Evolutionary conservation across 2,888 invertebrate species (phyloP), one percentile per base, ranked within the genome.

Genomic region (Tinea pellionella): DNA sequence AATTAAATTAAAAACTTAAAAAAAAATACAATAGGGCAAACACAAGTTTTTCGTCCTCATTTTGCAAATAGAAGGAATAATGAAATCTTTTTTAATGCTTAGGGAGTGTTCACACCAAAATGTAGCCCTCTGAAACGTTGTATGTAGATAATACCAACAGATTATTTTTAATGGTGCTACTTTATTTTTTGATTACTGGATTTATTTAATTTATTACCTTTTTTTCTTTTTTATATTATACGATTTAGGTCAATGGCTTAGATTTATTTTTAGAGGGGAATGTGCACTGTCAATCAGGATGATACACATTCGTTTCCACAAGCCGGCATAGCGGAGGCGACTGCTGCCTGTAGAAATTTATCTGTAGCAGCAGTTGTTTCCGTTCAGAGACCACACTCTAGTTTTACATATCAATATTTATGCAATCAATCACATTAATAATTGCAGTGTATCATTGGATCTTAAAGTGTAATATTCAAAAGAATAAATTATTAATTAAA

Each of bases 1-100:
- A 24, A 6, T 24, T 6, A 30, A n/a, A 37, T 6, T 6, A 37
- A 37, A 6, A n/a, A 6, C 9, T n/a, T 37, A 6, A 37, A 37
- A 37, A 37, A 12, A 9, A 2, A 2, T 2, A 37, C 37, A 9
- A 37, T 2, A 37, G 37, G 6, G 9, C 9, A 37, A 2, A 37
- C 4, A 24, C 53, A 16, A 53, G 53, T 24, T 53, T 19, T 18
- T 53, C 53, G 1, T 24, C 18, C 2, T 4, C 19, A 24, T 53
- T 53, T 24, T 7, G 19, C 12, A 53, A 53, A 53, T 53, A 53
- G 24, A 53, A 53, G 19, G 2, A 53, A 53, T 53, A 53, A 53
- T 53, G 53, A 53, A 53, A 53, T 24, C 53, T 53, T 47, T n/a
- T n/a, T 53, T 53, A 53, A 53, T 53, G 19, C 53, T 24, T n/a